Percentiles rank a stretch among this genome's conserved stretches.
phyloP scores from a whole-genome alignment of 1,140 invertebrate genomes.

The Cephus cinctus region DNA sequence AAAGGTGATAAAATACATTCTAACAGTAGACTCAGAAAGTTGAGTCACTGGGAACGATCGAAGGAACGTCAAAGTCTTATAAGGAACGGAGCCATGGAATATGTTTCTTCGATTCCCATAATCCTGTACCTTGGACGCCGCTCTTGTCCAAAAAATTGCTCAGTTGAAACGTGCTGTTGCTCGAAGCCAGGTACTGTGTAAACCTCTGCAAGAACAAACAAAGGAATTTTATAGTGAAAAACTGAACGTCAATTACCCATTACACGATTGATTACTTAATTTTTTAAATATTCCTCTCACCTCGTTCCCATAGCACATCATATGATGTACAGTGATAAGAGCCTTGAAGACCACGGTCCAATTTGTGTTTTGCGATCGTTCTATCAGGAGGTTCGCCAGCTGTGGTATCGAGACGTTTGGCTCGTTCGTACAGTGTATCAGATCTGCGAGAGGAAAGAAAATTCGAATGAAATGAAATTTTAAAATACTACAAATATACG shows the following conservation, averaged over 20 bases:
- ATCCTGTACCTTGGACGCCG: slow-evolving; percentile 92
- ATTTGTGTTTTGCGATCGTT: slow-evolving; percentile 94
- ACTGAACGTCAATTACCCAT: too few species aligned
- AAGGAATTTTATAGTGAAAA: neutral
- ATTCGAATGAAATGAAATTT: neutral
- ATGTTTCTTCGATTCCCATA: too few species aligned
- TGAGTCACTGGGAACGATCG: too few species aligned
- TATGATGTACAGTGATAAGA: slow-evolving; percentile 96
- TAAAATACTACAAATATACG: neutral
- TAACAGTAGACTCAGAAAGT: too few species aligned
- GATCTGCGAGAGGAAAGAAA: slow-evolving; percentile 72
- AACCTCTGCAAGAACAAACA: slow-evolving; percentile 80
- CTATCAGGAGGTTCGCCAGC: slow-evolving; percentile 96
- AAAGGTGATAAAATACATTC: too few species aligned
- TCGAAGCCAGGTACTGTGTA: slow-evolving; percentile 98
- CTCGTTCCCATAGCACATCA: slow-evolving; percentile 99
- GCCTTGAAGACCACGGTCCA: slow-evolving; percentile 99
- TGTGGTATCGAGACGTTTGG: slow-evolving; percentile 99
- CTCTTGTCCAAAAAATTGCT: slow-evolving; percentile 97
- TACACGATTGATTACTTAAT: too few species aligned
- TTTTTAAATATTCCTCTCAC: too few species aligned
- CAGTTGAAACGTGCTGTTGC: slow-evolving; percentile 98
- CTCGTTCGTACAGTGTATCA: slow-evolving; percentile 99
- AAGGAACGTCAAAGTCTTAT: too few species aligned
- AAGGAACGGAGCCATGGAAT: too few species aligned